phyloP scores from a whole-genome alignment of 2,888 invertebrate species.

The Athalia rosae region DNA sequence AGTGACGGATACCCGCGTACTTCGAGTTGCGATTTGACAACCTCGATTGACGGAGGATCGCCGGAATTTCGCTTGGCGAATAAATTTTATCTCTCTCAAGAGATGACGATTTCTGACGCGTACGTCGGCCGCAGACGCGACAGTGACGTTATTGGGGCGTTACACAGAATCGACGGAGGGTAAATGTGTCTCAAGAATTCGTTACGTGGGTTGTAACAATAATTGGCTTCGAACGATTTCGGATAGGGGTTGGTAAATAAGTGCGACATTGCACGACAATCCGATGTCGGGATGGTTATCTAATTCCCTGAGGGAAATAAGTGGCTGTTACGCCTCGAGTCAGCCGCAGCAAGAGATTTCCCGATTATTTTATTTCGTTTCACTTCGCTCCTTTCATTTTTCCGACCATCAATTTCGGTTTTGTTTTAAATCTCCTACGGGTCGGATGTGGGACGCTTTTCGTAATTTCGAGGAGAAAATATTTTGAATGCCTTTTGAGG shows the following conservation, averaged over 20 bases:
- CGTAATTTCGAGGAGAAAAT: background rate
- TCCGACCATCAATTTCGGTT: background rate
- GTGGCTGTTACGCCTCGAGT: conserved; percentile 16
- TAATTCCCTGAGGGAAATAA: conserved; percentile 13
- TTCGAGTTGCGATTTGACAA: background rate
- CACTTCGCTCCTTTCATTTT: background rate
- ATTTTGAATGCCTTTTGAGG: background rate
- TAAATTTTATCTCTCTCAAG: background rate
- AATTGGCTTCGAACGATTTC: conserved; percentile 10
- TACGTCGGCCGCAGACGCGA: background rate
- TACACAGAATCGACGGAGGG: background rate
- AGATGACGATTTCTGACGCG: background rate
- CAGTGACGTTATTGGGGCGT: background rate
- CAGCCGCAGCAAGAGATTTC: background rate
- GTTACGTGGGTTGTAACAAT: background rate
- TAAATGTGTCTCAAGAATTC: background rate
- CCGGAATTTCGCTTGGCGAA: background rate
- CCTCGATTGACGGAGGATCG: too few species aligned
- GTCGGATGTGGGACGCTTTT: background rate
- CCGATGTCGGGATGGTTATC: conserved; percentile 11
- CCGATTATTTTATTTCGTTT: background rate
- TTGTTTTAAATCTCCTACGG: background rate
- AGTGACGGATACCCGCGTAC: background rate
- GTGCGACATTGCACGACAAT: conserved; percentile 35
- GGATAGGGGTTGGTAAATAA: conserved; percentile 25